Conservation (phyloP, 2,113 vertebrate genomes). For the Nothobranchius furzeri region DNA sequence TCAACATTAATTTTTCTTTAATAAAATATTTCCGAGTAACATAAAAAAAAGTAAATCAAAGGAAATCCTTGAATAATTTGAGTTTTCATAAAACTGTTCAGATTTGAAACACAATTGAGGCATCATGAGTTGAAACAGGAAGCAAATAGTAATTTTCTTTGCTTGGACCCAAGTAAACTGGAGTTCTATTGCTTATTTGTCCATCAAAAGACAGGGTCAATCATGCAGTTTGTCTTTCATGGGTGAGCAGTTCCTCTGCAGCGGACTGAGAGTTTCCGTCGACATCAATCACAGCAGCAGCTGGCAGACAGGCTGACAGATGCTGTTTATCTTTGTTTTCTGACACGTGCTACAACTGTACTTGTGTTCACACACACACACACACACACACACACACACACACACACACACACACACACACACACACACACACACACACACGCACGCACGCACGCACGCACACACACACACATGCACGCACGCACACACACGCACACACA, state of each 20-base stretch:
- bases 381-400: background rate
- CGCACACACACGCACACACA: background rate
- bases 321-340: conserved; percentile 64
- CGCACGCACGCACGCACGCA: conserved; percentile 4
- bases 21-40: too few relatives aligned
- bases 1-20: too few relatives aligned
- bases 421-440: background rate
- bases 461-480: background rate
- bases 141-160: conserved; percentile 4
- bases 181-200: conserved; percentile 49
- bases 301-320: conserved; percentile 65
- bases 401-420: conserved; percentile 6
- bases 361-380: conserved; percentile 27
- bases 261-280: conserved; percentile 44
- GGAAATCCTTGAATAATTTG: too few relatives aligned
- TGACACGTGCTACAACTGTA: conserved; percentile 48
- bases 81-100: background rate
- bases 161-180: conserved; percentile 7
- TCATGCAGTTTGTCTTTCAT: conserved; percentile 69
- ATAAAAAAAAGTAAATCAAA: too few relatives aligned
- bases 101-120: background rate
- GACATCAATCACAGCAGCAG: conserved; percentile 72
- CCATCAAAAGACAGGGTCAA: conserved; percentile 40
- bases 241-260: conserved; percentile 61
- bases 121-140: background rate